Base-by-base conservation (phyloP, 92 coral and sea anemone genomes). In the Parazoanthus swiftii region DNA sequence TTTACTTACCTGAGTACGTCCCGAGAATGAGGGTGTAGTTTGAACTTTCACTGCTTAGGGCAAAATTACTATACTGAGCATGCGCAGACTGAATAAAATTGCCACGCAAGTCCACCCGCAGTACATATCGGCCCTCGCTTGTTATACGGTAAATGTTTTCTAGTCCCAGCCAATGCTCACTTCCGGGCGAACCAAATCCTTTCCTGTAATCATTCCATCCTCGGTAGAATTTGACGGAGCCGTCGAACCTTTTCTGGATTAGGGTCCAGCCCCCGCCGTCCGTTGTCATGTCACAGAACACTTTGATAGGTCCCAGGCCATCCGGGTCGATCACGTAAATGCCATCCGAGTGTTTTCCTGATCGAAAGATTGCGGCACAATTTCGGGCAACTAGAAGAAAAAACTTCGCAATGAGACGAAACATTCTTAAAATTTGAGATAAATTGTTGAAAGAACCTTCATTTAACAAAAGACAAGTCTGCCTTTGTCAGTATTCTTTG, bases 201-300 rank as follows among this genome's bases (percentile, higher is more conserved):
- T 43, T 86, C 73, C 83, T 92, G 94, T 92, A 92, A 77, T 89
- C 94, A 68, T 68, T 16, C 94, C 92, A 92, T 46, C 86, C 92
- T 25, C 94, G 94, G 92, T 92, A 89, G 88, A 92, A 92, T 35
- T 89, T 66, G 50, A 92, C 94, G 71, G 94, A 86, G 74, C 94
- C 94, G 83, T 92, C 90, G 51, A 92, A 50, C 90, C 94, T 91
- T 77, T 86, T 92, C 72, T 95, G 97, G 54, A 95, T 89, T 67
- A 95, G 89, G 15, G 93, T 91, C 98, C 98, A 95, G 6, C 98
- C 98, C 58, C 98, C 98, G 14, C 94, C 91, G 46, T 78, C 91
- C 16, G 94, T 94, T 6, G 44, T 85, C 88, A 93, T 95, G 88
- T 95, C 98, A 85, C 98, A 95, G 67, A 80, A 91, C n/a, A 94